These are phyloP conservation scores for Protobothrops mucrosquamatus DNA, from an alignment of 2,113 vertebrate genomes.

Conservation along the genomic window DNA sequence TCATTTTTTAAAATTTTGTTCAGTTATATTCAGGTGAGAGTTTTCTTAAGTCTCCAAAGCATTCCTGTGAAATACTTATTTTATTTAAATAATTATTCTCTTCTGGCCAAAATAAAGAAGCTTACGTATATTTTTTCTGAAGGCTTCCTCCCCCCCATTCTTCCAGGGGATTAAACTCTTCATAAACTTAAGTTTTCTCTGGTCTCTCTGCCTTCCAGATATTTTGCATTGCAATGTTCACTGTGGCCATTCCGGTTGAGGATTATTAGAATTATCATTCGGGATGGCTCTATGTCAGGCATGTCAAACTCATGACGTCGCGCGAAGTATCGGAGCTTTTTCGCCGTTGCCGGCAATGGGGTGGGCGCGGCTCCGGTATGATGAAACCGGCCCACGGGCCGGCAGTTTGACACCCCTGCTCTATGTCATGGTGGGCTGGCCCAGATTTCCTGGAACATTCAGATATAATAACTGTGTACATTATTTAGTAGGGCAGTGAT, in stretches of 20 bases:
- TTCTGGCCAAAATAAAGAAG: neutral
- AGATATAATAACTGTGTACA: neutral
- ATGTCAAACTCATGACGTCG: too few relatives aligned
- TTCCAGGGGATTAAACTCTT: neutral
- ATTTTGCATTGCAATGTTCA: neutral
- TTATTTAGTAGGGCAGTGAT: neutral
- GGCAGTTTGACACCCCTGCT: too few relatives aligned
- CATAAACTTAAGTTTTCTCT: neutral
- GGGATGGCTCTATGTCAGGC: neutral
- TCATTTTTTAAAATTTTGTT: neutral
- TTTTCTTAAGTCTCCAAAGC: neutral
- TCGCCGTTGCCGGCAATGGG: too few relatives aligned
- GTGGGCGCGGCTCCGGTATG: too few relatives aligned
- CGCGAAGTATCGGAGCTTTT: too few relatives aligned
- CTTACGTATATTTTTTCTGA: neutral
- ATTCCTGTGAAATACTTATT: neutral
- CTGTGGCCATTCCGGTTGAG: neutral
- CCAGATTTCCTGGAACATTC: neutral
- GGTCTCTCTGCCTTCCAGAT: neutral
- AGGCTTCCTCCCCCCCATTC: neutral
- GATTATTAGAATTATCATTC: neutral
- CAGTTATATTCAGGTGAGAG: neutral
- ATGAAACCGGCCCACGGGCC: too few relatives aligned
- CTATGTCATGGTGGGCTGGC: neutral
- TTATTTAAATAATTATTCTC: neutral